Evolutionary conservation across 2,888 invertebrate genomes (phyloP).

Genomic region (Drosophila meridionalis): DNA sequence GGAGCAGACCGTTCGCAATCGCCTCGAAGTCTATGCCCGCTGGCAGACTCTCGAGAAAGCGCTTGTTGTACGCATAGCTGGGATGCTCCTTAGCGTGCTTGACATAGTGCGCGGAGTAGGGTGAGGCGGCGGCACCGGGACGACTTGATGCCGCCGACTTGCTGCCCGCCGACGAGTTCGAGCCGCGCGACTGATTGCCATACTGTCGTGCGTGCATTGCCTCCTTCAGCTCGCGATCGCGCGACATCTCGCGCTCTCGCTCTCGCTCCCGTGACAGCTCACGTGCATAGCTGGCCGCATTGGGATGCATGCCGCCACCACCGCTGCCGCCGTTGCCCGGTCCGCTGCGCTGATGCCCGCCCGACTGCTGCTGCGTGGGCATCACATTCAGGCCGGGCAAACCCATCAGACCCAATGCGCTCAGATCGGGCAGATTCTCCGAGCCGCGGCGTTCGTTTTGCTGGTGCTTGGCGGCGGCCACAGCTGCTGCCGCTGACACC

Average conservation of each 20-base stretch:
- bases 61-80: conserved; percentile 82
- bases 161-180: conserved; percentile 55
- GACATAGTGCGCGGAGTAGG: conserved; percentile 74
- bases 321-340: conserved; percentile 45
- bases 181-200: conserved; percentile 81
- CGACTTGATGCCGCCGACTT: conserved; percentile 53
- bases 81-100: conserved; percentile 80
- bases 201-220: conserved; percentile 81
- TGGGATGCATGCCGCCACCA: conserved; percentile 70
- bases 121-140: conserved; percentile 72
- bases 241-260: conserved; percentile 70
- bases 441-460: conserved; percentile 72
- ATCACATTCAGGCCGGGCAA: conserved; percentile 83
- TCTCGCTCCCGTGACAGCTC: conserved; percentile 63
- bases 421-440: conserved; percentile 82
- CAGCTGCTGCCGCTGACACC: conserved; percentile 80
- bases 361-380: conserved; percentile 67
- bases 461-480: conserved; percentile 77
- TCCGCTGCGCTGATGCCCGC: conserved; percentile 42
- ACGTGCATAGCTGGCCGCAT: conserved; percentile 73
- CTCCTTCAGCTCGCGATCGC: conserved; percentile 76
- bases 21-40: conserved; percentile 84
- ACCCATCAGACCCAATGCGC: conserved; percentile 82
- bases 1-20: conserved; percentile 83
- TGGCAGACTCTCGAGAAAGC: conserved; percentile 83